phyloP scores from a whole-genome alignment of 2,113 vertebrate species.

The Hyperopisus bebe region DNA sequence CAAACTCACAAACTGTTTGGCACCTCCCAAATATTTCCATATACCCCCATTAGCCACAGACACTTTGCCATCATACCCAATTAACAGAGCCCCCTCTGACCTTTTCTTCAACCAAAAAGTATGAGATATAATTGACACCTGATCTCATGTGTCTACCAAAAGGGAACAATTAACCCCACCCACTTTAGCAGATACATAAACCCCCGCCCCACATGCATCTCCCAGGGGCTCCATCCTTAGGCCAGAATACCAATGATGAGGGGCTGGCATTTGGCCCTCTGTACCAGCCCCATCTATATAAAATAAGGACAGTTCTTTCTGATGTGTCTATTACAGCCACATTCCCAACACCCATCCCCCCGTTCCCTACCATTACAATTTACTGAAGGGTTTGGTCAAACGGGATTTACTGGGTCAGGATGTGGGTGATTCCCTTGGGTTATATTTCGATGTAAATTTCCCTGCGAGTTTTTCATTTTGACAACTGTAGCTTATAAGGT shows the following conservation, averaged over 20 bases:
- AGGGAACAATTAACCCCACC: neutral
- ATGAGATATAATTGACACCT: neutral
- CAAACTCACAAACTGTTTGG: conserved; percentile 27
- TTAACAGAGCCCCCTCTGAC: neutral
- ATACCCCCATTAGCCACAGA: conserved; percentile 20
- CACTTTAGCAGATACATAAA: conserved; percentile 8
- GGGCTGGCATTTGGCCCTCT: conserved; percentile 8
- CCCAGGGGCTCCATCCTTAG: neutral
- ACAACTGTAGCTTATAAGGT: neutral
- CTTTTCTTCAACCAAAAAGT: neutral
- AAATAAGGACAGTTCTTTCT: conserved; percentile 19
- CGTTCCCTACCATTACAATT: neutral
- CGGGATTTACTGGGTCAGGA: neutral
- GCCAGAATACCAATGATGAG: neutral
- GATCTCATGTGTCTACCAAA: conserved; percentile 6
- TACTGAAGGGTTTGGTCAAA: neutral
- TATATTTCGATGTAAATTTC: neutral
- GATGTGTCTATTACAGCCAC: conserved; percentile 11
- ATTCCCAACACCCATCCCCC: conserved; percentile 20
- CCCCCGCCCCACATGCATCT: neutral
- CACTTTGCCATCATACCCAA: neutral
- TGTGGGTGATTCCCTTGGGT: neutral
- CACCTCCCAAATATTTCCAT: conserved; percentile 5
- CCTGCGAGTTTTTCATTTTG: neutral
- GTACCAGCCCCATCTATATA: conserved; percentile 21